Evolutionary conservation across 2,113 vertebrate species (phyloP).

Genomic region (Saiga tatarica): DNA sequence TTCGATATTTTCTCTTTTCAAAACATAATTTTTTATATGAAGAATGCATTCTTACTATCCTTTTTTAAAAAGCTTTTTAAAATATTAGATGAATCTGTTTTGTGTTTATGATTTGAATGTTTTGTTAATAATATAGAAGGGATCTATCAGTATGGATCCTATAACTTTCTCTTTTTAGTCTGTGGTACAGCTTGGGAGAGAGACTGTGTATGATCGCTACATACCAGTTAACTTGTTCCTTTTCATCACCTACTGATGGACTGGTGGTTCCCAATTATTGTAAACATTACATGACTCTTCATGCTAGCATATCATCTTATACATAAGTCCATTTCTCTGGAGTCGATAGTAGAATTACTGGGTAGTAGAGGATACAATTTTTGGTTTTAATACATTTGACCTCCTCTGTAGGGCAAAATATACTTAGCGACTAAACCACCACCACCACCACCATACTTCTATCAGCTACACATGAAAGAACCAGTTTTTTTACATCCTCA

Average conservation of each 20-base stretch:
- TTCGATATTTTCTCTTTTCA: neutral
- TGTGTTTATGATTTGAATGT: neutral
- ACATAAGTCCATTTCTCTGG: neutral
- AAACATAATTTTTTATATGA: neutral
- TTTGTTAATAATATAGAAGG: neutral
- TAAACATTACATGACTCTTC: neutral
- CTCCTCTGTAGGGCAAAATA: neutral
- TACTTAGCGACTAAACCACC: neutral
- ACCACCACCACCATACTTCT: neutral
- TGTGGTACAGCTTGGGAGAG: neutral
- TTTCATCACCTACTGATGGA: neutral
- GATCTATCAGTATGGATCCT: neutral
- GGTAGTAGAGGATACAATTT: neutral
- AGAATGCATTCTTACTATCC: neutral
- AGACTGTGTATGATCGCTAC: neutral
- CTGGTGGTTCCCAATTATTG: neutral
- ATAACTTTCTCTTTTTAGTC: neutral
- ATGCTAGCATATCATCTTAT: neutral
- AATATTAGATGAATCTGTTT: neutral
- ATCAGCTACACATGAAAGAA: neutral
- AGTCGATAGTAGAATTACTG: neutral
- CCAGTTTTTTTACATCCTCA: neutral
- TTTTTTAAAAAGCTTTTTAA: neutral
- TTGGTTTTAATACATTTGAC: neutral
- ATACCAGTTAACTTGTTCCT: neutral